Conservation (phyloP, 2,888 invertebrate genomes). For the Brachyptera risi region DNA sequence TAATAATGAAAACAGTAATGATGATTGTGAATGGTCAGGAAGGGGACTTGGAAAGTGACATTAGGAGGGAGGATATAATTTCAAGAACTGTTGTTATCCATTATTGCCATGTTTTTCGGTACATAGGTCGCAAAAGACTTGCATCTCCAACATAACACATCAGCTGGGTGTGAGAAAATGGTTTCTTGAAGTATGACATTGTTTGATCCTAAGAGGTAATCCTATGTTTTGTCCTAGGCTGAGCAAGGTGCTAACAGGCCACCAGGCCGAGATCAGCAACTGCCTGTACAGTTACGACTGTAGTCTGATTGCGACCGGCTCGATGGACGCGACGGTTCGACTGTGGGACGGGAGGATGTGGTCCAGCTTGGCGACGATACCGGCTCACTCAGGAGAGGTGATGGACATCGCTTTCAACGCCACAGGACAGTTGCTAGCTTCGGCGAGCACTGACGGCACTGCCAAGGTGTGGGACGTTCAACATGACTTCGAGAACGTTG, state of each 20-base stretch:
- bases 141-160: too few relatives aligned
- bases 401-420: slow-evolving; percentile 73
- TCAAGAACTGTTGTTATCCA: too few relatives aligned
- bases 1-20: too few relatives aligned
- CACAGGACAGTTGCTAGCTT: slow-evolving; percentile 66
- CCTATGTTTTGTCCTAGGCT: slow-evolving; percentile 47
- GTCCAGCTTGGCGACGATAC: slow-evolving; percentile 54
- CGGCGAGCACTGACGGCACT: slow-evolving; percentile 70
- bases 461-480: slow-evolving; percentile 65
- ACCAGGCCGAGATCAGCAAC: slow-evolving; percentile 63
- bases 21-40: too few relatives aligned
- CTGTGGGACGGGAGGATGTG: slow-evolving; percentile 63
- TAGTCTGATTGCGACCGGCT: slow-evolving; percentile 62
- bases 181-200: too few relatives aligned
- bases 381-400: slow-evolving; percentile 61
- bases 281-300: slow-evolving; percentile 66
- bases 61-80: too few relatives aligned
- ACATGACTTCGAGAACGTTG: slow-evolving; percentile 53
- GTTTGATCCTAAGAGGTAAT: too few relatives aligned
- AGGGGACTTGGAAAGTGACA: too few relatives aligned
- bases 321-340: slow-evolving; percentile 64
- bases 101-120: too few relatives aligned
- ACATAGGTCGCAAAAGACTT: too few relatives aligned
- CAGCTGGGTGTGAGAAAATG: too few relatives aligned
- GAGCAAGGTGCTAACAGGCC: slow-evolving; percentile 56